Conservation (phyloP, 2,888 invertebrate species). For the Gymnosoma rotundatum region DNA sequence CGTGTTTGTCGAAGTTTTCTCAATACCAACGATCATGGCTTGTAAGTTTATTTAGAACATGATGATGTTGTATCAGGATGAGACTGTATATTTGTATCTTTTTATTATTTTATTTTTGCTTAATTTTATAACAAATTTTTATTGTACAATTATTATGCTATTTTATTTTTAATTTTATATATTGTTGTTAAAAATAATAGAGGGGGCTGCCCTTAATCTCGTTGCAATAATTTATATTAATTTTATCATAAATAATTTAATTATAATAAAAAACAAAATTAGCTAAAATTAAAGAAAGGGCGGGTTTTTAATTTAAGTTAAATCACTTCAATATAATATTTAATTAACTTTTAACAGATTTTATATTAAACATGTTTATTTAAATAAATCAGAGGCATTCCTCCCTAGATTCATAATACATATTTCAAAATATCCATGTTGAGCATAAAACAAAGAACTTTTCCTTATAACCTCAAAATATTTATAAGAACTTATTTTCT, state of each 20-base stretch:
- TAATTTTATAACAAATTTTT: conserved; percentile 10
- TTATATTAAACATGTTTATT: background rate
- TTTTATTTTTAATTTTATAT: background rate
- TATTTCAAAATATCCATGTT: conserved; percentile 8
- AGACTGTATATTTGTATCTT: conserved; percentile 63
- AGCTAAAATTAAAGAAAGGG: conserved; percentile 73
- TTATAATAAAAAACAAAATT: conserved; percentile 42
- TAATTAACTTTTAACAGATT: conserved; percentile 2
- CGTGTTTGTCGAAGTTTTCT: conserved; percentile 86
- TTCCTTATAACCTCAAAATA: background rate
- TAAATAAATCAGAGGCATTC: conserved; percentile 43
- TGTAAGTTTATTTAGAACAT: conserved; percentile 78
- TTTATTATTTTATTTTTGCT: conserved; percentile 17
- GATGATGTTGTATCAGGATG: conserved; percentile 33
- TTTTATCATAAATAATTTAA: conserved; percentile 22
- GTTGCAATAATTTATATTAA: conserved; percentile 62
- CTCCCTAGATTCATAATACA: conserved; percentile 5
- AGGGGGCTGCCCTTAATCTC: conserved; percentile 52
- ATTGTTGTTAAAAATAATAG: conserved; percentile 4
- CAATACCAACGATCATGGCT: conserved; percentile 85
- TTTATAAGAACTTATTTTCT: background rate
- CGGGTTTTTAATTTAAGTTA: conserved; percentile 70
- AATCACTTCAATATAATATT: conserved; percentile 3
- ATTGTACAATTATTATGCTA: conserved; percentile 37
- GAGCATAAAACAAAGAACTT: conserved; percentile 8